Evolutionary conservation across 1,140 invertebrate genomes (phyloP), one percentile per base, ranked within the genome.

Genomic region (Cyrtorhinus lividipennis): DNA sequence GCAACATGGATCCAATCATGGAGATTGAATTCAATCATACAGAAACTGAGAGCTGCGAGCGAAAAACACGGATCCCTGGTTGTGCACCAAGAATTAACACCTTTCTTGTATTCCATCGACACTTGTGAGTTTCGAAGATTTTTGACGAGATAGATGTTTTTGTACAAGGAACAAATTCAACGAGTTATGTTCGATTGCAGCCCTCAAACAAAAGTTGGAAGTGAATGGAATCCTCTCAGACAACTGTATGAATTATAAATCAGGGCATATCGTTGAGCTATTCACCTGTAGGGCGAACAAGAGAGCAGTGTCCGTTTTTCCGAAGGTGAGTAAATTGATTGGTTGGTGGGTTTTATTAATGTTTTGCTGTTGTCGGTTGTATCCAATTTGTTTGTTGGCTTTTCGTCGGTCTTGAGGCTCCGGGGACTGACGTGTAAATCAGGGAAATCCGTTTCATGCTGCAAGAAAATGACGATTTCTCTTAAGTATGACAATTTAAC

Each of bases 1-100:
- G 79, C 83, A 26, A 85, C 83, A 13, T 78, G 81, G 71, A 66
- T 84, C 62, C 83, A 84, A 69, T 80, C 82, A 66, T 83, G 80
- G 77, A 76, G 80, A 63, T 72, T 84, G 18, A 77, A 76, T 60
- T 74, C 75, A n/a, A 71, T 83, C 48, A 76, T 76, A 65, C 58
- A 59, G 10, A 71, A 68, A 48, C 66, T 73, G n/a, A 65, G 59
- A 26, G 53, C 68, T 25, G 53, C 68, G 22, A 46, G 66, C 0
- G 46, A 67, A n/a, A 66, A 66, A 13, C 68, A 69, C 61, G 68
- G 67, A 1, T 67, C 68, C 20, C 26, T 72, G 2, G 69, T 71
- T 23, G 13, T 72, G 0, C 72, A 72, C 56, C 69, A 70, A 63
- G 71, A 71, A 61, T 64, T 66, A 18, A 61, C 64, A 46, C 44